These are phyloP conservation scores for Bedellia somnulentella DNA, from an alignment of 2,888 invertebrate genomes.

Conservation along the genomic window DNA sequence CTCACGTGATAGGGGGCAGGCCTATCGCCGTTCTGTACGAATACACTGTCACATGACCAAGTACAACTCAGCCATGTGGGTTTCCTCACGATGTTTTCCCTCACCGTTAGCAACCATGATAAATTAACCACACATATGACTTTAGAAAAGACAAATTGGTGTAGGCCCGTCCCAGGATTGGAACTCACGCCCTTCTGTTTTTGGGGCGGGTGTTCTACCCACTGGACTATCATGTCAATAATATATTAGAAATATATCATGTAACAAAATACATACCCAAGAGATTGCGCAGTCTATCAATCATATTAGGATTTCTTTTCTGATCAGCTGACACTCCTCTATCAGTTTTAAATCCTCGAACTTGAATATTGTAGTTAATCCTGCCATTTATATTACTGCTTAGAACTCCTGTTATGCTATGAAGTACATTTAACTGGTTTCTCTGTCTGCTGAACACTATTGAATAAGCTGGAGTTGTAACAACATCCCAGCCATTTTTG, in stretches of 20 bases:
- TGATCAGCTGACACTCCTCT: slow-evolving; percentile 70
- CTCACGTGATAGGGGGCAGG: no score
- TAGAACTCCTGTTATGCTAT: slow-evolving; percentile 30
- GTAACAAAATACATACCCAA: slow-evolving; percentile 20
- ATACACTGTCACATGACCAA: no score
- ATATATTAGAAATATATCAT: neutral
- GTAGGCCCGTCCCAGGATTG: no score
- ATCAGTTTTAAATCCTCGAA: slow-evolving; percentile 80
- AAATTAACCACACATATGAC: no score
- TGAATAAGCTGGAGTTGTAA: slow-evolving; percentile 19
- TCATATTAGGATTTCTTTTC: slow-evolving; percentile 70
- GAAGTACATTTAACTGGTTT: slow-evolving; percentile 23
- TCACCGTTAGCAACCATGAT: no score
- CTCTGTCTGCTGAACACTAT: slow-evolving; percentile 22
- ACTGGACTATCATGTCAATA: no score
- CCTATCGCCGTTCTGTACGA: no score
- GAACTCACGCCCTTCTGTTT: no score
- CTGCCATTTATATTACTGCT: slow-evolving; percentile 17
- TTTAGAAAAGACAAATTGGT: no score
- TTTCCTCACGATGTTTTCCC: no score
- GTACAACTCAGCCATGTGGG: no score
- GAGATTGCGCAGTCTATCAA: slow-evolving; percentile 66
- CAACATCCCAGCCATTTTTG: slow-evolving; percentile 33
- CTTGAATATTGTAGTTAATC: slow-evolving; percentile 49
- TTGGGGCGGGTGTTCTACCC: no score